Evolutionary conservation across 2,113 vertebrate genomes (phyloP).

Genomic region (Antechinus stuartii): DNA sequence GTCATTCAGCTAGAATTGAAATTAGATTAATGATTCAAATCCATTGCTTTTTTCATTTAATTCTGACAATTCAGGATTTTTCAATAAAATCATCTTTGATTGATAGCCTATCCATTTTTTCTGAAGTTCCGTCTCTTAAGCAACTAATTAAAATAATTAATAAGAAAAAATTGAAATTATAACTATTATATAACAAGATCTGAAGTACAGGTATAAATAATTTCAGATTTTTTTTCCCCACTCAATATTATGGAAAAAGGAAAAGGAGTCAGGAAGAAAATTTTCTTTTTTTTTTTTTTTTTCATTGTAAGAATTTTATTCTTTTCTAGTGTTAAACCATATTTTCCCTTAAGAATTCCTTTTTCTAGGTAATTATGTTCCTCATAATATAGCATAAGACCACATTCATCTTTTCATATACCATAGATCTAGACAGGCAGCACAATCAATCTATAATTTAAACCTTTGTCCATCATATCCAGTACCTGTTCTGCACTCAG

Average conservation of each 20-base stretch:
- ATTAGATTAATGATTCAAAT: background rate
- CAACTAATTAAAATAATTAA: slow-evolving; percentile 46
- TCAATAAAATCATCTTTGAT: background rate
- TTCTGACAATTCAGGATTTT: background rate
- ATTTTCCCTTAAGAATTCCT: slow-evolving; percentile 40
- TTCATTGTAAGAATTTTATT: background rate
- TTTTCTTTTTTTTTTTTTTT: background rate
- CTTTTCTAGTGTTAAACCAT: background rate
- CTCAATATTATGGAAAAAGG: background rate
- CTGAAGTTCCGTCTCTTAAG: background rate
- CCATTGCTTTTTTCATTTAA: background rate
- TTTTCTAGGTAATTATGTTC: background rate
- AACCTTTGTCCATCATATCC: background rate
- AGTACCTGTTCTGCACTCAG: background rate
- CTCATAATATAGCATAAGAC: background rate
- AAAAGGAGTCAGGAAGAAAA: background rate
- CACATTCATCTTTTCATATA: background rate
- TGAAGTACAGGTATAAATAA: slow-evolving; percentile 39
- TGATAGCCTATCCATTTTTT: background rate
- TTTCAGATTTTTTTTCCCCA: slow-evolving; percentile 47
- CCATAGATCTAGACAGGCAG: background rate
- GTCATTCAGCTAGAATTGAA: background rate
- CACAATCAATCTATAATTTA: background rate
- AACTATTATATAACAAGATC: background rate
- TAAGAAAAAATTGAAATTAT: background rate